Base-by-base conservation (phyloP, 2,113 vertebrate species). In the Phylloscopus whistleri region DNA sequence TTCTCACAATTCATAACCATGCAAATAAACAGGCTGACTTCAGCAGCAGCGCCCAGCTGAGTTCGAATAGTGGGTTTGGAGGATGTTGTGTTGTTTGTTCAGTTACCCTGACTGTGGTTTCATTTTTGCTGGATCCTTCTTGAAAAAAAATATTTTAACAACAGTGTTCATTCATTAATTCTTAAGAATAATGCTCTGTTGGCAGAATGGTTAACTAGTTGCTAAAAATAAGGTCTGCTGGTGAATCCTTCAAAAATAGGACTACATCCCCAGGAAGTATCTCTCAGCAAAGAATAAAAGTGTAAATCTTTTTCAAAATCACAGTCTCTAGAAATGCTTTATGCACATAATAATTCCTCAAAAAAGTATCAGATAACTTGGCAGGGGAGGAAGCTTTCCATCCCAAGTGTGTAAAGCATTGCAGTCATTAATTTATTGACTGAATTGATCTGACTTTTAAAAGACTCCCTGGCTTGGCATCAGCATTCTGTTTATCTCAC, bases 341-440 rank as follows among this genome's bases (percentile, higher is more conserved):
- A 79, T 90, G 64, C 16, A 24, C 44, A 33, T 59, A 70, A 51
- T 74, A 96, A 97, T 96, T 96, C 84, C 73, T 87, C 84, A 91
- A 91, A 93, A 87, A 94, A 95, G 73, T 77, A 93, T 93, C 95
- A 96, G 95, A 85, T 94, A 94, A 81, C 89, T 90, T 94, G 68
- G 39, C 74, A 83, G 26, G 26, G 49, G 62, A 72, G 73, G 89
- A 95, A 91, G 67, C 74, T 95, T 89, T 63, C 31, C 52, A 90
- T 85, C 83, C 56, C 79, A 80, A 75, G 85, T 79, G 88, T 82
- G 52, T 80, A 94, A 90, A 95, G 86, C 92, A 46, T 70, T 90
- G 91, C 83, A 87, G 83, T 63, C 87, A 84, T 93, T 97, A 95
- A 97, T 97, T 96, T 97, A 97, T 93, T 94, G 96, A 86, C 92